Base-by-base conservation (phyloP, 2,888 invertebrate genomes). In the Leptogaster cylindrica region DNA sequence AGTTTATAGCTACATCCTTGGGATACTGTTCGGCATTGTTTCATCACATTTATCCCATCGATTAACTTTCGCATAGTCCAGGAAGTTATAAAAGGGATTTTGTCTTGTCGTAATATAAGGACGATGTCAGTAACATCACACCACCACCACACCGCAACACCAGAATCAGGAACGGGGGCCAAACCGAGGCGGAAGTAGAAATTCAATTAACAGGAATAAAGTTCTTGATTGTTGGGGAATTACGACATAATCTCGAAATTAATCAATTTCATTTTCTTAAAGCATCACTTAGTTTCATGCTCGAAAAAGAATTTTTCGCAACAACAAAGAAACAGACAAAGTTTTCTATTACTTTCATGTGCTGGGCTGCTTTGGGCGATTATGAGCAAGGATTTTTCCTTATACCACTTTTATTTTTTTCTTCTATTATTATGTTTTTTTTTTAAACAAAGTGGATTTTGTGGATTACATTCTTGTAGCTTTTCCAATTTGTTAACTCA, bases 171-270 rank as follows among this genome's bases (percentile, higher is more conserved):
- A 46, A 20, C 46, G 23, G 46, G n/a, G 41, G 46, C 8, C 16
- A 46, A 14, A 46, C 8, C 18, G 18, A 46, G n/a, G 18, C 16
- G 46, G 18, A 46, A 46, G 46, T 46, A 20, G 46, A 46, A 46
- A 46, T 46, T 46, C 46, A 46, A 46, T 46, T 46, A 46, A 46
- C 46, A n/a, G 18, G 46, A 46, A 46, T 46, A 46, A 46, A 46
- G 46, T 46, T 46, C 46, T 20, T 46, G 46, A 46, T 46, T 46
- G 46, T 20, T 46, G 20, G 46, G n/a, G 46, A 46, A 46, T 46
- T 46, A 46, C 46, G 20, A 14, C 46, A 46, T 46, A 46, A 46
- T 46, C 46, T 20, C 18, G 20, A 46, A 46, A 46, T 46, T 46
- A 46, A 46, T 46, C 46, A 46, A 46, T 46, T 46, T 46, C 46